Evolutionary conservation across 2,113 vertebrate genomes (phyloP).

Genomic region (Neoarius graeffei): DNA sequence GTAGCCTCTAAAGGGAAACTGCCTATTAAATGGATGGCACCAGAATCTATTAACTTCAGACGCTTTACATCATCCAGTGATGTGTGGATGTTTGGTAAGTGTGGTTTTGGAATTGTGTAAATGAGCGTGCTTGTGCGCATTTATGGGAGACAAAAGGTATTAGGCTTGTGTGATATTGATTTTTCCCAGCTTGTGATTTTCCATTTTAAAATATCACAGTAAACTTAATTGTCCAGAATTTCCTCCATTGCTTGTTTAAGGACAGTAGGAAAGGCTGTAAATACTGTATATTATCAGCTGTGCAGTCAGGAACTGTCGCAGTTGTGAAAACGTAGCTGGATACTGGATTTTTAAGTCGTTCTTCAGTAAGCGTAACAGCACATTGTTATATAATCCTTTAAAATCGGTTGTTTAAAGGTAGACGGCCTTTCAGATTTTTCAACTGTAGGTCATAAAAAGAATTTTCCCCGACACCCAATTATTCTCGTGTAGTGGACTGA

Average conservation of each 20-base stretch:
- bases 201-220: not conserved
- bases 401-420: not conserved
- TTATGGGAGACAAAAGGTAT: not conserved
- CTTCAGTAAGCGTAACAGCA: not conserved
- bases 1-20: constrained; percentile 98
- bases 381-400: not conserved
- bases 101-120: not conserved
- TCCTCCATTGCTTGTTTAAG: not conserved
- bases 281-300: not conserved
- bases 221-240: not conserved
- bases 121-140: not conserved
- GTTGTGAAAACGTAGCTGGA: not conserved
- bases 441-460: no score
- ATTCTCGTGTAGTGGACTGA: no score
- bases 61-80: constrained; percentile 98
- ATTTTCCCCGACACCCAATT: no score
- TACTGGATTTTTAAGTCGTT: not conserved
- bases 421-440: no score
- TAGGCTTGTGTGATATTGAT: not conserved
- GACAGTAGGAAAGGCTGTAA: not conserved
- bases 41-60: constrained; percentile 98
- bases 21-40: constrained; percentile 99
- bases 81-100: constrained; percentile 99
- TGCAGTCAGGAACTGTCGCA: not conserved
- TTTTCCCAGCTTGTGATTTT: not conserved